These are phyloP conservation scores for Dipodomys merriami DNA, from an alignment of 2,113 vertebrate species.

Conservation along the genomic window DNA sequence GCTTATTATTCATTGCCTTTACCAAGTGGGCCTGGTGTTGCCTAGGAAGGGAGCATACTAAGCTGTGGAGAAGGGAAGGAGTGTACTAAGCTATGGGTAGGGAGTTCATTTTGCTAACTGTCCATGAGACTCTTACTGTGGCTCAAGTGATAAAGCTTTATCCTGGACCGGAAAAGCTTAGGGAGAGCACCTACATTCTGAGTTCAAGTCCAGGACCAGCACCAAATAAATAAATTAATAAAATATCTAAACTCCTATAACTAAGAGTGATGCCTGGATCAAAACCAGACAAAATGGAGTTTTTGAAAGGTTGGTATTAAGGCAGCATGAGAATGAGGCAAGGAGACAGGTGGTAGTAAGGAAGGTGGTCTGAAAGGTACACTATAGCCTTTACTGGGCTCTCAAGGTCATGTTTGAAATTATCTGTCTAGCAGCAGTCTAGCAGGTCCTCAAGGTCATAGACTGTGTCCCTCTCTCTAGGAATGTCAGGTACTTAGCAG, in stretches of 20 bases:
- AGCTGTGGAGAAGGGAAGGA: too few species aligned
- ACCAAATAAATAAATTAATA: background rate
- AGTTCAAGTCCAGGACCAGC: too few species aligned
- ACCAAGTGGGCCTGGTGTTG: too few species aligned
- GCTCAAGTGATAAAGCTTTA: too few species aligned
- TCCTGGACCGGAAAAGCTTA: too few species aligned
- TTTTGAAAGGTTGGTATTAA: background rate
- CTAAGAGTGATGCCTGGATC: background rate
- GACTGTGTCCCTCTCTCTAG: constrained; percentile 1
- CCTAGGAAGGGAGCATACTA: too few species aligned
- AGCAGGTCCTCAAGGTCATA: background rate
- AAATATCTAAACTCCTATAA: background rate
- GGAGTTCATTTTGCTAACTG: too few species aligned
- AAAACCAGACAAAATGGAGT: background rate
- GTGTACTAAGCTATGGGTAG: too few species aligned
- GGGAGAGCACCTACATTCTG: too few species aligned
- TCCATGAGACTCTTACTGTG: too few species aligned
- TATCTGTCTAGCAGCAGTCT: background rate
- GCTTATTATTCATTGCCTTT: too few species aligned
- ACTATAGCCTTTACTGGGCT: fast-evolving
- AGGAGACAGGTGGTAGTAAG: too few species aligned
- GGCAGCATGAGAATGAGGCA: background rate
- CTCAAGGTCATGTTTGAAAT: background rate
- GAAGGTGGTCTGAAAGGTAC: background rate
- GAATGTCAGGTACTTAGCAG: constrained; percentile 39